These are phyloP conservation scores for Chironomus tepperi DNA, from an alignment of 1,140 invertebrate species.

Conservation along the genomic window DNA sequence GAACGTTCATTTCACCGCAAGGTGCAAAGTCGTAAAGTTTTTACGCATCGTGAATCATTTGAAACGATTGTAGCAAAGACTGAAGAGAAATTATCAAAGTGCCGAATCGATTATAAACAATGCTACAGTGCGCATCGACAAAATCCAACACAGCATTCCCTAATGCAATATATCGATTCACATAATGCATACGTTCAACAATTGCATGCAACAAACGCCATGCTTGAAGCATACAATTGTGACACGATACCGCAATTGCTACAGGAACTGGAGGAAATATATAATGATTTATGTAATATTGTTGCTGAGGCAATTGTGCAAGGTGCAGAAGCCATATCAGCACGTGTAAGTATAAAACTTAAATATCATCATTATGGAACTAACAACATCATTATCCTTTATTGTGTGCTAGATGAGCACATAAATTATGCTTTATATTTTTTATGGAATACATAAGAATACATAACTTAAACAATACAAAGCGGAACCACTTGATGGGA, in stretches of 20 bases:
- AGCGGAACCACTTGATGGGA: no score
- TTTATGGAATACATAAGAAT: no score
- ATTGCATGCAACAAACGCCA: conserved; percentile 83
- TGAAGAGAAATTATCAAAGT: conserved; percentile 80
- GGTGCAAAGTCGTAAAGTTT: conserved; percentile 86
- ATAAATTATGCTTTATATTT: no score
- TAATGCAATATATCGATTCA: conserved; percentile 76
- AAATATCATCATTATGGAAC: no score
- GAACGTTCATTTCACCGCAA: conserved; percentile 87
- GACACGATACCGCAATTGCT: conserved; percentile 68
- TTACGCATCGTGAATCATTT: conserved; percentile 82
- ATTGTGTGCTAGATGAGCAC: no score
- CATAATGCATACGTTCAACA: conserved; percentile 93
- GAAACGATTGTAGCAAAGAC: conserved; percentile 82
- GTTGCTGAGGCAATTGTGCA: conserved; percentile 71
- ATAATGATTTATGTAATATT: conserved; percentile 69
- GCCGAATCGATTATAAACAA: conserved; percentile 74
- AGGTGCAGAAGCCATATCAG: conserved; percentile 68
- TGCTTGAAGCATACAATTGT: conserved; percentile 61
- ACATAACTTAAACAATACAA: no score
- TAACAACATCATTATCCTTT: no score
- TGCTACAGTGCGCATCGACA: conserved; percentile 66
- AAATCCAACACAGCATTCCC: conserved; percentile 53
- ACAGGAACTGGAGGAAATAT: conserved; percentile 80
- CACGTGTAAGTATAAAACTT: conserved; percentile 54